Evolutionary conservation across 2,113 vertebrate genomes (phyloP), one percentile per base, ranked within the genome.

Genomic region (human (Homo sapiens)): DNA sequence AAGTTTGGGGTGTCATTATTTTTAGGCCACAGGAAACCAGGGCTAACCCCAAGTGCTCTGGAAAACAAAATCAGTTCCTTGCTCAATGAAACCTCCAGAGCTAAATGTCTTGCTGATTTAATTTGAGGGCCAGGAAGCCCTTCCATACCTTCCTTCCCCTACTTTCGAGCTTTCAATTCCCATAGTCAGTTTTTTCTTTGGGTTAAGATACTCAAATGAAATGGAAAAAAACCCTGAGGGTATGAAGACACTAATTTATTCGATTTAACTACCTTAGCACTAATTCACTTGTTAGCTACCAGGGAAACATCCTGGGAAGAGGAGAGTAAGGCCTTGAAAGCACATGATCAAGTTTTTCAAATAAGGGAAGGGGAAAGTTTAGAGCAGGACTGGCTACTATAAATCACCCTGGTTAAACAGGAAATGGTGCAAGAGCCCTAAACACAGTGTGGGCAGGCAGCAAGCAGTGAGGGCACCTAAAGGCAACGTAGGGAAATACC

Each of bases 161-260:
- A 61, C 43, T 88, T 81, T 68, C 96, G 57, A 91, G 27, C 38
- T 95, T 97, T 90, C n/a, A 83, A 72, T 95, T 94, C 32, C 45
- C 43, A 80, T 17, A 50, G n/a, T 80, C 40, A 80, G 50, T 80
- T 75, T 84, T 72, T 78, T 38, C 64, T 89, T 96, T 93, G 52
- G 27, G 30, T 64, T 85, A 88, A 95, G 64, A 23, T 38, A 70
- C 30, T 87, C n/a, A 73, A 90, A 48, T 75, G 84, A 97, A 94
- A 95, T 87, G 23, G 52, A 70, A 96, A 64, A 70, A 96, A 85
- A 90, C 2, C 2, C 48, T 86, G 23, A 52, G 64, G 40, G 6
- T 20, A 83, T 93, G 38, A 70, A 96, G 43, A 88, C 80, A 97
- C 92, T 94, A 89, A 50, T 52, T 59, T 89, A 59, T 59, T 94